Percentiles rank a stretch among this genome's conserved stretches.
These are phyloP conservation scores for Microhierax caerulescens DNA, from an alignment of 2,797 vertebrate genomes.

Conservation along the genomic window DNA sequence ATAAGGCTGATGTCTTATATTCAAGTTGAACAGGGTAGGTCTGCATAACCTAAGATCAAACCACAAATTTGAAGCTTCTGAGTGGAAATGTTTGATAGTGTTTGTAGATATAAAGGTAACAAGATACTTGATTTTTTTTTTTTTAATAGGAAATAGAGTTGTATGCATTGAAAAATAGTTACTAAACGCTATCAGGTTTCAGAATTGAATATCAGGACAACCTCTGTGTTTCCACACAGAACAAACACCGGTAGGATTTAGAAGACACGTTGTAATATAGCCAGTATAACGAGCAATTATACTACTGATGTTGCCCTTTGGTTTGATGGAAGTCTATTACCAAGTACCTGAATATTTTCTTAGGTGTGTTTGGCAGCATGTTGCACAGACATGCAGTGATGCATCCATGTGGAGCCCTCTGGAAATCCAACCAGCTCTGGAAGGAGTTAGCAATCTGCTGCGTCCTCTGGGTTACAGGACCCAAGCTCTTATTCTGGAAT, in stretches of 20 bases:
- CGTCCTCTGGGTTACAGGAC: background rate
- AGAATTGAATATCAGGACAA: background rate
- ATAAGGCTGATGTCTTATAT: background rate
- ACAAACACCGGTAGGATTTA: background rate
- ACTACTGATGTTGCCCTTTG: background rate
- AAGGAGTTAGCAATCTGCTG: background rate
- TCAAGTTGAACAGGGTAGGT: background rate
- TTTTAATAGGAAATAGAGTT: background rate
- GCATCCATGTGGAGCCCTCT: background rate
- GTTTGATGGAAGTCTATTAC: background rate
- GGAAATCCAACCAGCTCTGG: background rate
- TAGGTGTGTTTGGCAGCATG: background rate
- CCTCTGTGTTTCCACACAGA: background rate
- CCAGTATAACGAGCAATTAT: background rate
- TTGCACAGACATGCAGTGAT: background rate
- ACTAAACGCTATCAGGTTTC: background rate
- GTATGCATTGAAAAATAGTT: background rate
- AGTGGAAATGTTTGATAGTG: background rate
- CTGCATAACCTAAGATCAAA: background rate
- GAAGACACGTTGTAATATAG: accelerated
- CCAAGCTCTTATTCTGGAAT: background rate
- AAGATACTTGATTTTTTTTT: background rate
- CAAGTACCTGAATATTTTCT: accelerated
- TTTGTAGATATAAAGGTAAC: background rate
- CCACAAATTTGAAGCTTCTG: background rate